These are phyloP conservation scores for Cirrhinus mrigala DNA, from an alignment of 2,797 vertebrate genomes.

Conservation along the genomic window DNA sequence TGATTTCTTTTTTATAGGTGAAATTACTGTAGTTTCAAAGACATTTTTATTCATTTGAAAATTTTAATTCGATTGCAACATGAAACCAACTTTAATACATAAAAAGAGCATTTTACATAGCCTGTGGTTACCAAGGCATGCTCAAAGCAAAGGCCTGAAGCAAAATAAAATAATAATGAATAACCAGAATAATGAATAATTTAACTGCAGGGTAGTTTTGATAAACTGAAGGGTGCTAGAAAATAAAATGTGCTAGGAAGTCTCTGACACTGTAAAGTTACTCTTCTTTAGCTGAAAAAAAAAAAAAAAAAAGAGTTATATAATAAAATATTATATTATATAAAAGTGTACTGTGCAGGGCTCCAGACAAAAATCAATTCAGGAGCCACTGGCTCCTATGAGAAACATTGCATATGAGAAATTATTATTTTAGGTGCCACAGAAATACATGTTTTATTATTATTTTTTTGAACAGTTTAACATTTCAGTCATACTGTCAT, in stretches of 20 bases:
- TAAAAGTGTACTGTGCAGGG: not conserved
- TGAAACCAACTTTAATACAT: constrained; percentile 2
- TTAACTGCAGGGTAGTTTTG: not conserved
- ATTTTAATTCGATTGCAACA: not conserved
- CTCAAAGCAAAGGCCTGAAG: constrained; percentile 16
- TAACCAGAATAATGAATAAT: constrained; percentile 29
- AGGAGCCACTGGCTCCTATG: no score
- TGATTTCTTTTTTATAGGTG: not conserved
- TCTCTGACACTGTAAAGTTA: not conserved
- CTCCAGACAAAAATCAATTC: no score
- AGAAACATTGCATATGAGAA: no score
- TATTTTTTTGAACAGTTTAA: no score
- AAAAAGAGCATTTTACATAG: constrained; percentile 31
- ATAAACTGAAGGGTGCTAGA: not conserved
- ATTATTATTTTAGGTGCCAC: no score
- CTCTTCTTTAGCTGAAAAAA: not conserved
- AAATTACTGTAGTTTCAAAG: constrained; percentile 20
- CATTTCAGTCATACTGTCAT: no score
- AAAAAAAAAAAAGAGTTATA: no score
- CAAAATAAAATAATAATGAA: constrained; percentile 31
- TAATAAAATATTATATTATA: not conserved
- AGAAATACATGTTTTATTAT: no score
- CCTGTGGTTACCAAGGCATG: constrained; percentile 16
- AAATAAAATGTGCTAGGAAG: not conserved
- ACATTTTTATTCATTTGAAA: not conserved